Conservation (phyloP, 1,140 invertebrate species). For the Carcinoscorpius rotundicauda region DNA sequence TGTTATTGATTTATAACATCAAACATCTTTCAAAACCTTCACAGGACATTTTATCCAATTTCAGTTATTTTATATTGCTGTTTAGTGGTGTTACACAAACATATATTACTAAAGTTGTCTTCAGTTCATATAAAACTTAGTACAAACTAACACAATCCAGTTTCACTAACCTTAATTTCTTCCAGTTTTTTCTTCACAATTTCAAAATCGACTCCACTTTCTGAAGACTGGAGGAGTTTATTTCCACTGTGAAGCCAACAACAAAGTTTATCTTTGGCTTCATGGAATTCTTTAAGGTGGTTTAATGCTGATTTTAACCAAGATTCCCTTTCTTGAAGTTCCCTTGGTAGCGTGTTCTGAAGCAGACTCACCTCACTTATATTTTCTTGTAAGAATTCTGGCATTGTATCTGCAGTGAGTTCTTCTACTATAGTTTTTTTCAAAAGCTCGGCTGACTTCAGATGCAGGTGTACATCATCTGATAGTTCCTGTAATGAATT, state of each 20-base stretch:
- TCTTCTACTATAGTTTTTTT: conserved; percentile 43
- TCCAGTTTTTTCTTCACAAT: conserved; percentile 66
- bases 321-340: conserved; percentile 55
- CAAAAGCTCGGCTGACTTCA: too few species aligned
- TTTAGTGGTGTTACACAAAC: too few species aligned
- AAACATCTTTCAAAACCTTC: too few species aligned
- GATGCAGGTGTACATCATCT: too few species aligned
- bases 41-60: too few species aligned
- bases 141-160: too few species aligned
- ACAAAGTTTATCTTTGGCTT: conserved; percentile 4
- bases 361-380: conserved; percentile 66
- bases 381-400: conserved; percentile 62
- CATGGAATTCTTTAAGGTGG: conserved; percentile 11
- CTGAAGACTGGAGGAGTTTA: conserved; percentile 56
- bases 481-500: too few species aligned
- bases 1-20: too few species aligned
- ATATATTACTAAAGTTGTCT: too few species aligned
- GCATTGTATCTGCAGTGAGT: conserved; percentile 45
- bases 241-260: conserved; percentile 74
- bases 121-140: too few species aligned
- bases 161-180: conserved; percentile 54
- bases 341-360: conserved; percentile 57
- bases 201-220: conserved; percentile 75
- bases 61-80: too few species aligned
- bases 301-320: conserved; percentile 19